These are phyloP conservation scores for Poeciliopsis retropinna DNA, from an alignment of 2,113 vertebrate genomes.

Conservation along the genomic window DNA sequence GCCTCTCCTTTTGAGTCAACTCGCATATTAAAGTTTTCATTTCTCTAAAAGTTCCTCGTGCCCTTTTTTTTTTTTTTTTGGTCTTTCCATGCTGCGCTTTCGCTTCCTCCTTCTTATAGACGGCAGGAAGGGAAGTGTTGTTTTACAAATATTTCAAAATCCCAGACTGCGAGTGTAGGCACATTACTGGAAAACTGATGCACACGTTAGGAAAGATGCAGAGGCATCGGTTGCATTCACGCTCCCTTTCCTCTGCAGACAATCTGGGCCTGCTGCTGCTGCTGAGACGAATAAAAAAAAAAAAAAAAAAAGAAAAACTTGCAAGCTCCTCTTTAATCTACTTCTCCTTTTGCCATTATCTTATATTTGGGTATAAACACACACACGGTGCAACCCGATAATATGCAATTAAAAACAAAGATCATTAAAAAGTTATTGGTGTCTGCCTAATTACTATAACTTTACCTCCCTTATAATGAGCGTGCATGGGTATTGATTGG, in stretches of 20 bases:
- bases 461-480: conserved; percentile 82
- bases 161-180: conserved; percentile 12
- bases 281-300: conserved; percentile 43
- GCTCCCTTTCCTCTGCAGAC: conserved; percentile 15
- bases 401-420: conserved; percentile 85
- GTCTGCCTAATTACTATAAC: conserved; percentile 87
- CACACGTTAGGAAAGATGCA: conserved; percentile 20
- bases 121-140: conserved; percentile 51
- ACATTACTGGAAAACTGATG: conserved; percentile 33
- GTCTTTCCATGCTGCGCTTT: conserved; percentile 29
- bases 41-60: conserved; percentile 34
- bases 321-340: conserved; percentile 70
- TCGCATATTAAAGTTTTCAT: conserved; percentile 26
- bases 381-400: conserved; percentile 75
- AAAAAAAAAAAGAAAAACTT: conserved; percentile 50
- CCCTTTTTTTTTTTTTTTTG: not conserved
- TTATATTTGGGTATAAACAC: conserved; percentile 80
- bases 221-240: conserved; percentile 33
- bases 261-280: conserved; percentile 40
- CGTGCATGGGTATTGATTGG: conserved; percentile 80
- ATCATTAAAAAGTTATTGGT: conserved; percentile 85
- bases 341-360: conserved; percentile 75
- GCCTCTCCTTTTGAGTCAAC: conserved; percentile 7
- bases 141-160: conserved; percentile 62
- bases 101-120: conserved; percentile 60